These are phyloP conservation scores for Psilopsiagon aymara DNA, from an alignment of 2,113 vertebrate species.

Conservation along the genomic window DNA sequence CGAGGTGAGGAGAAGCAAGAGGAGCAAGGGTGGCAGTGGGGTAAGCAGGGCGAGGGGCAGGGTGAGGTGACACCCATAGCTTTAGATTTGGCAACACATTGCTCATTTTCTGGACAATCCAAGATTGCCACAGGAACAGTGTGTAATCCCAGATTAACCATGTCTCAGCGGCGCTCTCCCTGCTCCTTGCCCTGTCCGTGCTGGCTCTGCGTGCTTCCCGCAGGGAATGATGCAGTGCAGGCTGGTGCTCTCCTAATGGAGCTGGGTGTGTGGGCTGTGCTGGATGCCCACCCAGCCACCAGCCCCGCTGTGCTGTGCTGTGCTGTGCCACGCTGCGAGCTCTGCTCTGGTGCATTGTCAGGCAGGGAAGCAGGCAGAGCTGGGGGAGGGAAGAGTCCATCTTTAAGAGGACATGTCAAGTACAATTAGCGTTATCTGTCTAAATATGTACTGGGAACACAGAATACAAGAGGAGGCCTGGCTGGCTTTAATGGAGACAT, in stretches of 20 bases:
- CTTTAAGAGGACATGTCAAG: slow-evolving; percentile 81
- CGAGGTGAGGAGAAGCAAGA: neutral
- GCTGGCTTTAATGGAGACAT: slow-evolving; percentile 81
- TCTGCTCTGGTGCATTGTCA: slow-evolving; percentile 57
- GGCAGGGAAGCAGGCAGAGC: slow-evolving; percentile 51
- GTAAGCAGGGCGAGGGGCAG: neutral
- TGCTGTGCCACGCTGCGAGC: neutral
- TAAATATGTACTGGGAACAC: slow-evolving; percentile 81
- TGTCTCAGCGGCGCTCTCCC: neutral
- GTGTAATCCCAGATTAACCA: slow-evolving; percentile 9
- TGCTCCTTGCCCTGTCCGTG: neutral
- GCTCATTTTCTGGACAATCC: neutral
- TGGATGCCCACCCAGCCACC: rapidly evolving
- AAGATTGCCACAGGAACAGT: neutral
- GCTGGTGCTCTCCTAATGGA: rapidly evolving
- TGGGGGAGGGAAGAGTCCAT: slow-evolving; percentile 74
- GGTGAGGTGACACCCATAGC: neutral
- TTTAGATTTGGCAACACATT: neutral
- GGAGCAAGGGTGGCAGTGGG: neutral
- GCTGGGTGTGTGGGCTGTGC: rapidly evolving
- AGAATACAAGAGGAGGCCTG: slow-evolving; percentile 73
- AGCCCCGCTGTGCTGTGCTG: neutral
- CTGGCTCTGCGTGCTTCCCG: neutral
- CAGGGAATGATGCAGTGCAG: rapidly evolving
- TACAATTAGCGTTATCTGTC: slow-evolving; percentile 85